Conservation (phyloP, 2,888 invertebrate genomes). For the Stenchaetothrips biformis region DNA sequence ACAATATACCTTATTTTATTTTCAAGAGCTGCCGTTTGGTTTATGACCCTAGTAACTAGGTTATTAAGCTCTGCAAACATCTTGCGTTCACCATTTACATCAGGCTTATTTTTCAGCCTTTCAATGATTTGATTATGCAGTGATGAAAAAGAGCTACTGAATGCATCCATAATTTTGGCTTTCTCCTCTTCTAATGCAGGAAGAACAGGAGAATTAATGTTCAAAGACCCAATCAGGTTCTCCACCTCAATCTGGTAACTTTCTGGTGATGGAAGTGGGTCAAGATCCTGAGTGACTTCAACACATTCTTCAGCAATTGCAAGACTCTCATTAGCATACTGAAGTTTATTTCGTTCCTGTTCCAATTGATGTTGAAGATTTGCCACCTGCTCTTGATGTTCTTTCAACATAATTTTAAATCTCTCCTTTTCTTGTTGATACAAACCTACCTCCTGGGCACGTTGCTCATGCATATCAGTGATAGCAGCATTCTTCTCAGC, state of each 20-base stretch:
- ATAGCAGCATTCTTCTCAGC: not conserved
- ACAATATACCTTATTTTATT: not conserved
- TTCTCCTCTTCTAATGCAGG: slow-evolving; percentile 29
- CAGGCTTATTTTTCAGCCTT: not conserved
- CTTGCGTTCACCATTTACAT: not conserved
- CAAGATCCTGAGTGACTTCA: not conserved
- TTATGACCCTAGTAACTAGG: not conserved
- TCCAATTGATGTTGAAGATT: not conserved
- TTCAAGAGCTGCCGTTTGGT: not conserved
- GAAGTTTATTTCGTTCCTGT: not conserved
- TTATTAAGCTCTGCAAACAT: not conserved
- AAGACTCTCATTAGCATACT: not conserved
- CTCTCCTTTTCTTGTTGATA: slow-evolving; percentile 33
- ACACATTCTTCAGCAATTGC: not conserved
- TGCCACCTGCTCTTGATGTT: not conserved
- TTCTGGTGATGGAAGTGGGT: not conserved
- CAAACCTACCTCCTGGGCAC: slow-evolving; percentile 26
- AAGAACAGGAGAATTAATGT: slow-evolving; percentile 4
- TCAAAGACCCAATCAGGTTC: not conserved
- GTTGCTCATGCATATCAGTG: not conserved
- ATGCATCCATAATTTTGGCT: not conserved
- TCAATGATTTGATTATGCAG: not conserved
- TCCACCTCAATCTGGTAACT: not conserved
- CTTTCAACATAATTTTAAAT: not conserved
- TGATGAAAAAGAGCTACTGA: not conserved